Base-by-base conservation (phyloP, 1,140 invertebrate species). In the Drosophila arizonae region DNA sequence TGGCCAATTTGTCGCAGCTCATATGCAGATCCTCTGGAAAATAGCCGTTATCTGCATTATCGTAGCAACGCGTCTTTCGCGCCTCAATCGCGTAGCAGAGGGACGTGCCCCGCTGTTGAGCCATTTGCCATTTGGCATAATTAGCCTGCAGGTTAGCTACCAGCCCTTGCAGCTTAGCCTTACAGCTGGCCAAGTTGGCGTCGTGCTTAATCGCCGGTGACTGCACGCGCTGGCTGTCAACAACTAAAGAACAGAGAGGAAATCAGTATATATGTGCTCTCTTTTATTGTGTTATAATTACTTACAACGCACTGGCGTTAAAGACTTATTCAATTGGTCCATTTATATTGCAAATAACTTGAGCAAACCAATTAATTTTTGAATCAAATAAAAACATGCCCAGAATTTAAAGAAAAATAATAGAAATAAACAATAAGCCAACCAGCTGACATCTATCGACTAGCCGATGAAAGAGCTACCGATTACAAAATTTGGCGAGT, bases 221-320 rank as follows among this genome's bases (percentile, higher is more conserved):
- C 54, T 65, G 62, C 41, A 58, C 46, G 2, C 48, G 33, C 1
- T 8, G 70, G 6, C 71, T 81, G 39, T 86, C 82, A 0, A 76
- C 82, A 1, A 73, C 82, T 86, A 10, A 33, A 48, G 5, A 17
- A n/a, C 0, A 17, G 8, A 28, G 8, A 0, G 0, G 0, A 62
- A 0, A 26, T 24, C 8, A 9, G 11, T 36, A 17, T 17, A 17
- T 24, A 24, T 39, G 36, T 39, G 10, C 11, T 3, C 9, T 4
- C 10, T 39, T 39, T 39, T 6, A 26, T 13, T 10, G 8, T 15
- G 13, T 57, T 26, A 3, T 1, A 0, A 28, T 3, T 1, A 80
- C 79, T 87, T 60, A 91, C 90, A 89, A 26, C 87, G 70, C n/a
- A 91, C 76, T 6, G 90, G 90, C 4, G 90, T 91, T 39, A 91